phyloP scores from a whole-genome alignment of 2,797 vertebrate genomes.

The Nyctibius grandis region DNA sequence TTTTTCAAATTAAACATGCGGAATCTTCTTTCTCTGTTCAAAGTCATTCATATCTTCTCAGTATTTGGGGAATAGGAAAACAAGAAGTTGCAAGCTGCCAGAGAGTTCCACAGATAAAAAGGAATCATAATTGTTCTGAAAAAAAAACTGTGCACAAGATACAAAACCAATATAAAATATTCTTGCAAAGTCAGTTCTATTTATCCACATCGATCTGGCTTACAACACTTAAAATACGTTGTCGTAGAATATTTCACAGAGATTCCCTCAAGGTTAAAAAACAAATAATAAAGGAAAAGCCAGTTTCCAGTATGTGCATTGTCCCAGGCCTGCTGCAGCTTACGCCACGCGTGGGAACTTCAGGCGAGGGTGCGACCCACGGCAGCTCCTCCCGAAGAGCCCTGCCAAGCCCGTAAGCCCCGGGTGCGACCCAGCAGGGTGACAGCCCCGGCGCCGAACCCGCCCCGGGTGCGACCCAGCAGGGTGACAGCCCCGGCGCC shows the following conservation, averaged over 20 bases:
- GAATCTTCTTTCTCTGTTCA: not conserved
- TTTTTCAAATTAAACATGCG: not conserved
- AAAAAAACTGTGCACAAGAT: not conserved
- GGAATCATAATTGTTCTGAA: not conserved
- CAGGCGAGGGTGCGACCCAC: rapidly evolving
- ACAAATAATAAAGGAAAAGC: too few relatives aligned
- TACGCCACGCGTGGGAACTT: rapidly evolving
- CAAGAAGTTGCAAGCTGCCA: not conserved
- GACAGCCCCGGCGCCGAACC: too few relatives aligned
- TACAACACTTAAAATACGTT: rapidly evolving
- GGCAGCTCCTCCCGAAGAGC: not conserved
- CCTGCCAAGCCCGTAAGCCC: not conserved
- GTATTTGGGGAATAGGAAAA: not conserved
- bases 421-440: rapidly evolving
- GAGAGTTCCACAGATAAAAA: not conserved
- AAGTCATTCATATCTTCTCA: not conserved
- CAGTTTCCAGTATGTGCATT: rapidly evolving
- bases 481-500: too few relatives aligned
- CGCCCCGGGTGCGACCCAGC: not conserved
- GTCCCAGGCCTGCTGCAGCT: not conserved
- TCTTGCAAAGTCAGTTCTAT: not conserved
- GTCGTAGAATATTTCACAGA: not conserved
- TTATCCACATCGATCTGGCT: not conserved
- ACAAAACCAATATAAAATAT: not conserved
- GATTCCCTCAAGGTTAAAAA: not conserved